Percentiles rank a stretch among this genome's conserved stretches.
These are phyloP conservation scores for Asobara japonica DNA, from an alignment of 1,140 invertebrate species.

Conservation along the genomic window DNA sequence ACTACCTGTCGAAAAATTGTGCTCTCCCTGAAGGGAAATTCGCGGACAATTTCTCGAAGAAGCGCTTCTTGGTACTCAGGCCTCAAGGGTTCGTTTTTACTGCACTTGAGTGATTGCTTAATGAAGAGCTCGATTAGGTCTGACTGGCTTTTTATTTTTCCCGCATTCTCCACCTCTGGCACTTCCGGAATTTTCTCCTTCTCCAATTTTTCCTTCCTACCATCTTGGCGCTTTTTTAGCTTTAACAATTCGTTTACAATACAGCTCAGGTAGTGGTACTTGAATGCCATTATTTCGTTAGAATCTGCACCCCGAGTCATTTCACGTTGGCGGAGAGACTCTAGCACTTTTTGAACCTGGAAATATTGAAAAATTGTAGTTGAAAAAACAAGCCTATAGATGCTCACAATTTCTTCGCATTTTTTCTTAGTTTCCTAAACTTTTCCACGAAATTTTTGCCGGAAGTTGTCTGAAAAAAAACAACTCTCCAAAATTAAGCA, in stretches of 20 bases:
- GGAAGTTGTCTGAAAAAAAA: no score
- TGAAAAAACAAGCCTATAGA: neutral
- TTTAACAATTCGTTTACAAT: conserved; percentile 79
- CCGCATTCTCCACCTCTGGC: conserved; percentile 58
- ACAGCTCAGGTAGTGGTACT: conserved; percentile 87
- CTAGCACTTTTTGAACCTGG: conserved; percentile 77
- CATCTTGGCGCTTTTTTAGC: conserved; percentile 71
- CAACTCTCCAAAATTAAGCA: no score
- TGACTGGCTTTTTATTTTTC: conserved; percentile 65
- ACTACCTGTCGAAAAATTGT: conserved; percentile 86
- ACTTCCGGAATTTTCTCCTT: conserved; percentile 58
- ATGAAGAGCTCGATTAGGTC: conserved; percentile 78
- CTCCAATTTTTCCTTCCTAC: conserved; percentile 55
- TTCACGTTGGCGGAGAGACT: conserved; percentile 86
- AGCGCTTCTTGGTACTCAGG: conserved; percentile 85
- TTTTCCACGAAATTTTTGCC: no score
- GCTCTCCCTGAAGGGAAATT: conserved; percentile 88
- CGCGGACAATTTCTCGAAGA: conserved; percentile 83
- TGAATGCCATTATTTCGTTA: conserved; percentile 94
- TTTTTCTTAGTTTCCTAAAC: no score
- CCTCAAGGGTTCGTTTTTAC: conserved; percentile 74
- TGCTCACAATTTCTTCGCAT: no score
- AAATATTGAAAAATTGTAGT: conserved; percentile 2
- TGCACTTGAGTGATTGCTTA: conserved; percentile 80
- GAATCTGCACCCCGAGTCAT: conserved; percentile 84